Evolutionary conservation across 2,888 invertebrate species (phyloP).

Genomic region (Diaphora mendica): DNA sequence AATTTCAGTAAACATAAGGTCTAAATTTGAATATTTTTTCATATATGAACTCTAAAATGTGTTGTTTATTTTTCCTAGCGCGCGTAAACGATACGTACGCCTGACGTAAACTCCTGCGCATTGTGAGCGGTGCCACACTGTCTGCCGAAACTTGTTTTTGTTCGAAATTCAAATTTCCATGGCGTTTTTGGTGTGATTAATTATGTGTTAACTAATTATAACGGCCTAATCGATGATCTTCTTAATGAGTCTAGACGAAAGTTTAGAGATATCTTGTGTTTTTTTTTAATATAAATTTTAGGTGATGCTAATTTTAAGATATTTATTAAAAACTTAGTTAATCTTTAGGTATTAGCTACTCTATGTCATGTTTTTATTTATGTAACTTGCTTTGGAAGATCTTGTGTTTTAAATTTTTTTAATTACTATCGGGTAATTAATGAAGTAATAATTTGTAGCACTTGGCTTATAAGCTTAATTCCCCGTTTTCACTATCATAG

Average conservation of each 20-base stretch:
- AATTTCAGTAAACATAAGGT: not conserved
- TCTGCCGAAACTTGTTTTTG: constrained; percentile 66
- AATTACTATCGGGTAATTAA: not conserved
- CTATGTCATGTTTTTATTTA: not conserved
- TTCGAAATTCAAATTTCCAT: constrained; percentile 58
- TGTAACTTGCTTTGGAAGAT: not conserved
- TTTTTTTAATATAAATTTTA: not conserved
- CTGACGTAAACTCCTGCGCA: constrained; percentile 62
- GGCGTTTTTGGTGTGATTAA: constrained; percentile 56
- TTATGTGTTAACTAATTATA: constrained; percentile 52
- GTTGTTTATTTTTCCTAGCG: constrained; percentile 59
- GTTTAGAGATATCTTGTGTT: not conserved
- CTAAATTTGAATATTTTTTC: not conserved
- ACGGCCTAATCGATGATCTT: constrained; percentile 31
- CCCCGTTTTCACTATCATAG: too few species aligned
- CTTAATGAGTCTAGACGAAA: constrained; percentile 17
- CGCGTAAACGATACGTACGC: constrained; percentile 57
- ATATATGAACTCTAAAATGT: not conserved
- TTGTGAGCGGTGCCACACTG: constrained; percentile 80
- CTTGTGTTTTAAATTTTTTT: not conserved
- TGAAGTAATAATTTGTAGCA: not conserved
- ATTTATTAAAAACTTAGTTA: too few species aligned
- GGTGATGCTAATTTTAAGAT: not conserved
- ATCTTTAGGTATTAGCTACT: not conserved
- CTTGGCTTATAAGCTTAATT: too few species aligned